These are phyloP conservation scores for Drosophila paulistorum DNA, from an alignment of 1,140 invertebrate genomes.

Conservation along the genomic window DNA sequence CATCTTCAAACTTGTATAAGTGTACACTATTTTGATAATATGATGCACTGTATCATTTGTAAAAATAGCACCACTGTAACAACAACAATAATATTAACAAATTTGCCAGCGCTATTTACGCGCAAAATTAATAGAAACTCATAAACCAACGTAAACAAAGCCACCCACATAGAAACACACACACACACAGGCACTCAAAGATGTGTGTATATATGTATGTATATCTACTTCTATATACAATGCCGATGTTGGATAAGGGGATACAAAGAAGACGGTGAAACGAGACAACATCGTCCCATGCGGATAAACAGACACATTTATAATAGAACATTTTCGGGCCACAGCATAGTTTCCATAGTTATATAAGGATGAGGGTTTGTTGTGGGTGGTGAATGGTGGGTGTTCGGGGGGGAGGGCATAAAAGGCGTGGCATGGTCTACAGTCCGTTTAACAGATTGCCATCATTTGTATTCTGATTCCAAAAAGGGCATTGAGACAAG, in stretches of 20 bases:
- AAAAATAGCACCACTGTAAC: neutral
- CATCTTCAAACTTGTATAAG: too few relatives aligned
- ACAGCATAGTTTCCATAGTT: conserved; percentile 29
- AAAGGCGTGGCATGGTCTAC: conserved; percentile 20
- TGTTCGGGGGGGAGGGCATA: conserved; percentile 12
- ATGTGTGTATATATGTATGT: neutral
- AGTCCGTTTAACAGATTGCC: conserved; percentile 60
- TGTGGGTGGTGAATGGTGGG: too few relatives aligned
- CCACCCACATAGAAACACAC: conserved; percentile 25
- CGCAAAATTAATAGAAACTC: conserved; percentile 75
- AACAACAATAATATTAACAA: conserved; percentile 14
- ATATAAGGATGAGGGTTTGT: neutral
- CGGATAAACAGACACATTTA: conserved; percentile 78
- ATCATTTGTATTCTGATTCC: conserved; percentile 62
- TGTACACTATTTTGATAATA: too few relatives aligned
- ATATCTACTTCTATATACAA: neutral
- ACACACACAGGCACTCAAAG: neutral
- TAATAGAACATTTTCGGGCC: conserved; percentile 74
- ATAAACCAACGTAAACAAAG: conserved; percentile 72
- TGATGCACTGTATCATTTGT: neutral
- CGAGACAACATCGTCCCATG: conserved; percentile 68
- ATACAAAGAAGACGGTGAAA: neutral
- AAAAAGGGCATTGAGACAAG: conserved; percentile 21
- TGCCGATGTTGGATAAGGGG: neutral
- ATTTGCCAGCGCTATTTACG: conserved; percentile 52